Base-by-base conservation (phyloP, 2,797 vertebrate genomes). In the Galaxias olidus region DNA sequence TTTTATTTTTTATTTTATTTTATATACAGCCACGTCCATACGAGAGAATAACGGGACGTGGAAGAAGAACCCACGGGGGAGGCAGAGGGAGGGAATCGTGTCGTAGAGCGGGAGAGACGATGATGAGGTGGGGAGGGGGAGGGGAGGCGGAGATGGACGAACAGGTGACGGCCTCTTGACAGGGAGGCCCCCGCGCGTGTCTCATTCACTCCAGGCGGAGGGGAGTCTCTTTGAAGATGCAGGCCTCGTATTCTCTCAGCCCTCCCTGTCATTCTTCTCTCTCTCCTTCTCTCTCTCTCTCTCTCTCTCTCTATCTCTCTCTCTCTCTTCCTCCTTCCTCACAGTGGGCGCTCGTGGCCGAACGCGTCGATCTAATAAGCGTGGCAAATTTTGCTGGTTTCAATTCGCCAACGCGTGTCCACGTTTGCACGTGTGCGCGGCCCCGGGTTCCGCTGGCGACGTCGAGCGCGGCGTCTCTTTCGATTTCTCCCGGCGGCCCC, bases 201-300 rank as follows among this genome's bases (percentile, higher is more conserved):
- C 45, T 17, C 9, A 17, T n/a, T 57, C 59, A 59, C 41, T 69
- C 30, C 30, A 49, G 50, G 71, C 59, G 18, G 41, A 69, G 17
- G 64, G 64, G 42, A 69, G 51, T 54, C 20, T 49, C 61, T 69
- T 73, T 68, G 52, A 66, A 48, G 75, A 60, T 54, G 55, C 17
- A 43, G 52, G 47, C 50, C 15, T 40, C 48, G 30, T 14, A 40
- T 1, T 55, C 57, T 30, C 18, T n/a, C 45, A 48, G n/a, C n/a
- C n/a, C n/a, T n/a, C 44, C 15, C 52, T 67, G 15, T 61, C 59
- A 55, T n/a, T 49, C 44, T 42, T 10, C 18, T 50, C 4, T 59
- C 7, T 51, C 64, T 54, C 48, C 12, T n/a, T 20, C 10, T 54
- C 56, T 53, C 13, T 40, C 57, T 59, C 57, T 44, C 56, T 18